Evolutionary conservation across 2,888 invertebrate species (phyloP), one percentile per base, ranked within the genome.

Genomic region (Drosophila ochracea): DNA sequence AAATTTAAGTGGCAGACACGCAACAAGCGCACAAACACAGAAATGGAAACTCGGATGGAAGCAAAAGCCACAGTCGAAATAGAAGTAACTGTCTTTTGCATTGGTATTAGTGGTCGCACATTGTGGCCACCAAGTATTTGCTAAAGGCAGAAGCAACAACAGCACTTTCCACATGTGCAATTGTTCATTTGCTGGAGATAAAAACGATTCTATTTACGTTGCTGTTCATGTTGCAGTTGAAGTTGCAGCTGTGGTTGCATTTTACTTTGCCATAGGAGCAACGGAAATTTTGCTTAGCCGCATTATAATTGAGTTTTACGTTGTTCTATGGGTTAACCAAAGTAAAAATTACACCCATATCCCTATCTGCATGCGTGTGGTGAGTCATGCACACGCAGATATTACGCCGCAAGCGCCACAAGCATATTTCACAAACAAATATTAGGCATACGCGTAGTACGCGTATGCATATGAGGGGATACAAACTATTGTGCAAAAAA

Each of bases 251-350:
- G 53, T 31, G 65, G 57, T 71, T 59, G 70, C 68, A 58, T 73
- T 66, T 68, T 76, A 73, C 73, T 83, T 77, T 68, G 66, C 68
- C 68, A 65, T 54, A 67, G 66, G 52, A 31, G 66, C 59, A 13
- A 28, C 16, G 52, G 21, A 41, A 78, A 81, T 81, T 73, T 78
- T 64, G 82, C 68, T 73, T 69, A 65, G 62, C 39, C 61, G 21
- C 49, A 68, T 41, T 66, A 63, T 89, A 89, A 85, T 83, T 89
- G 86, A 74, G 83, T 89, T 83, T 85, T 74, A 74, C 53, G 71
- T 52, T 37, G 52, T 47, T 47, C 62, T 25, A 47, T 68, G 60
- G 28, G 37, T 33, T 31, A 61, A 57, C 47, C 57, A 16, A 47
- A 13, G 21, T 28, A 49, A 41, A 50, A 41, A 25, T 28, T 30